These are phyloP conservation scores for Rugalucina vietnamica DNA, from an alignment of 2,888 invertebrate genomes.

Conservation along the genomic window DNA sequence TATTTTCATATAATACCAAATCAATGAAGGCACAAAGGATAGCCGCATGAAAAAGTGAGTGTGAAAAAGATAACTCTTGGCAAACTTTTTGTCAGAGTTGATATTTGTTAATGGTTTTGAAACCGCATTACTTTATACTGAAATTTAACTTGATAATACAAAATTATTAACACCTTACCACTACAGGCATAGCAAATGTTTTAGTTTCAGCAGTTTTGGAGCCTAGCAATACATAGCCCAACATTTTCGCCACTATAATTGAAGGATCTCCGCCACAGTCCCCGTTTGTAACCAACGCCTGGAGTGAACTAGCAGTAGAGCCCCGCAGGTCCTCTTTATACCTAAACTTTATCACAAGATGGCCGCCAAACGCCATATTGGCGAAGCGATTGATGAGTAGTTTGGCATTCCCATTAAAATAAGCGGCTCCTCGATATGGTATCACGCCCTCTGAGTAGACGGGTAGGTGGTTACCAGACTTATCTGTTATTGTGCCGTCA, in stretches of 20 bases:
- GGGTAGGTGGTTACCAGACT: slow-evolving; percentile 64
- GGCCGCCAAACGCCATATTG: slow-evolving; percentile 68
- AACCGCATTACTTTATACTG: too few relatives aligned
- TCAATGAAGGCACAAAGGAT: too few relatives aligned
- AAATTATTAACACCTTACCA: slow-evolving; percentile 23
- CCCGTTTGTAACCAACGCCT: slow-evolving; percentile 74
- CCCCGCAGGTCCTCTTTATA: slow-evolving; percentile 40
- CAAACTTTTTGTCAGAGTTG: too few relatives aligned
- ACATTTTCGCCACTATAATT: slow-evolving; percentile 67
- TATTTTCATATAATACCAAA: too few relatives aligned
- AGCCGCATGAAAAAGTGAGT: too few relatives aligned
- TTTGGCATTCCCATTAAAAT: slow-evolving; percentile 72
- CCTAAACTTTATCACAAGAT: slow-evolving; percentile 69
- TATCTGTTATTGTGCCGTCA: slow-evolving; percentile 52
- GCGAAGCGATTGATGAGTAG: slow-evolving; percentile 73
- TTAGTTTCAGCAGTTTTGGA: slow-evolving; percentile 55
- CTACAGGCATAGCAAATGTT: slow-evolving; percentile 55
- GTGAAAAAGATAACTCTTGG: too few relatives aligned
- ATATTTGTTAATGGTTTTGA: too few relatives aligned
- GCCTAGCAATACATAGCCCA: slow-evolving; percentile 61
- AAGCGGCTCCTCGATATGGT: slow-evolving; percentile 58
- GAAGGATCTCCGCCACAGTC: slow-evolving; percentile 74
- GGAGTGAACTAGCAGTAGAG: slow-evolving; percentile 37
- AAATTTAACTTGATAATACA: not conserved
- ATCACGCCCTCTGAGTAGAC: slow-evolving; percentile 68